Base-by-base conservation (phyloP, 2,797 vertebrate genomes). In the Muscicapa striata region DNA sequence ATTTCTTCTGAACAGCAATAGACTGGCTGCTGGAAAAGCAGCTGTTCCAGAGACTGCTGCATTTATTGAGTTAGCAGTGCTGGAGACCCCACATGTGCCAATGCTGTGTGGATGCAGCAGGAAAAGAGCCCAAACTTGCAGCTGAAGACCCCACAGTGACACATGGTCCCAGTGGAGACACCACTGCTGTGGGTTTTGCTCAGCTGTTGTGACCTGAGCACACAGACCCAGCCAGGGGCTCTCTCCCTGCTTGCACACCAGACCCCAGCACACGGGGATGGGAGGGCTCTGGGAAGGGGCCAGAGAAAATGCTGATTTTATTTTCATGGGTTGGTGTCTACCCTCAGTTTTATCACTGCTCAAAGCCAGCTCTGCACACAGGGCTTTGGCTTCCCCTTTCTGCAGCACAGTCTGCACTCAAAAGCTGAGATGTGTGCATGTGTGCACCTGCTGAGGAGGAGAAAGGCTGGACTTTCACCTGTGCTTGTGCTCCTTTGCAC, bases 71-170 rank as follows among this genome's bases (percentile, higher is more conserved):
- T 34, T 22, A 36, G 30, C 19, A 34, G 29, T 12, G 40, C 75
- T 58, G 51, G 41, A 82, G 26, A 16, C 2, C 8, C 13, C 2
- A 0, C 0, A 1, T 0, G 3, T 40, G 32, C 15, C 34, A 38
- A 69, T 0, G 0, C 36, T 5, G 3, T 0, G 0, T 4, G 11
- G 54, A 14, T 63, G 36, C 58, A 46, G 29, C 34, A 64, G 40
- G 45, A 58, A 24, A 54, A 64, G n/a, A 62, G 11, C 14, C 18
- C 76, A 38, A 0, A 7, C 11, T 32, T 27, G 30, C 49, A 59
- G 36, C 40, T 75, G 66, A 54, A 70, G 43, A 36, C 34, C 20
- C 6, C 5, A 1, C 43, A 58, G 32, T 3, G 32, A 19, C 2
- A 19, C 2, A 0, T 2, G 17, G 29, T 61, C 38, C 64, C 6